Conservation (phyloP, 1,140 invertebrate genomes). For the Drosophila obscura region DNA sequence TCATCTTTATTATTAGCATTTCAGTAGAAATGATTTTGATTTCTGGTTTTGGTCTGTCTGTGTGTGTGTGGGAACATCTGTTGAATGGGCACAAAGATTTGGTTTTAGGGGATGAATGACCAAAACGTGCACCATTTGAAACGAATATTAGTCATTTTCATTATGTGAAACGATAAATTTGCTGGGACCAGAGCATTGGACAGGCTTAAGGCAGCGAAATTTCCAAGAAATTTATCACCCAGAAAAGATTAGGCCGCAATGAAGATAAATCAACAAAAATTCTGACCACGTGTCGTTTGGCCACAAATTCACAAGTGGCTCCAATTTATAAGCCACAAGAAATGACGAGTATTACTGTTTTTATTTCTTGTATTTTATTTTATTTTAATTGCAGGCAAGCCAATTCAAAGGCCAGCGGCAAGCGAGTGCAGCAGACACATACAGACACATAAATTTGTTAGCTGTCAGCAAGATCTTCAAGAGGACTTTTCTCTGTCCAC, state of each 20-base stretch:
- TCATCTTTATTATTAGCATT: conserved; percentile 2
- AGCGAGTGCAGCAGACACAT: conserved; percentile 28
- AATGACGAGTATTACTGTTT: conserved; percentile 11
- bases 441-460: conserved; percentile 68
- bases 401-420: conserved; percentile 55
- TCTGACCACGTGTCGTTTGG: conserved; percentile 25
- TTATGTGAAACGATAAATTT: conserved; percentile 46
- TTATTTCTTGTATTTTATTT: conserved; percentile 7
- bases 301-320: conserved; percentile 24
- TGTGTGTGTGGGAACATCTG: background rate
- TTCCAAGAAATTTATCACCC: conserved; percentile 45
- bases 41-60: background rate
- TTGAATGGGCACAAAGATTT: background rate
- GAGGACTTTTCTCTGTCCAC: conserved; percentile 17
- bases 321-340: conserved; percentile 26
- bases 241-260: conserved; percentile 38
- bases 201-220: conserved; percentile 48
- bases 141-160: conserved; percentile 59
- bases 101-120: background rate
- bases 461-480: conserved; percentile 56
- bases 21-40: conserved; percentile 10
- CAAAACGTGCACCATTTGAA: conserved; percentile 37
- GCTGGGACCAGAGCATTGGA: conserved; percentile 39
- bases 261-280: conserved; percentile 52
- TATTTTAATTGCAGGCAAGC: conserved; percentile 32